phyloP scores from a whole-genome alignment of 2,797 vertebrate species.

The Astyanax mexicanus region DNA sequence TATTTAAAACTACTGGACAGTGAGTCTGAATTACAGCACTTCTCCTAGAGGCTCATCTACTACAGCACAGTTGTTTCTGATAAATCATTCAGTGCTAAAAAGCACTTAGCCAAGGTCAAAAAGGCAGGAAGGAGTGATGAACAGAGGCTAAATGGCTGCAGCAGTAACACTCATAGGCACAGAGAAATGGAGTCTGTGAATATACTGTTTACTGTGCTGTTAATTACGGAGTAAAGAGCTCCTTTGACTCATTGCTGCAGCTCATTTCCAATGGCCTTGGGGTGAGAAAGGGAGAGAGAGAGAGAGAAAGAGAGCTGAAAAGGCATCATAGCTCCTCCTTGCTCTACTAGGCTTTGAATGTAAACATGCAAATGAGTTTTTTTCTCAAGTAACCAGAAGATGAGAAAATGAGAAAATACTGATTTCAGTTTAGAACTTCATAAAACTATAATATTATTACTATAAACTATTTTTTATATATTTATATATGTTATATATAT shows the following conservation, averaged over 20 bases:
- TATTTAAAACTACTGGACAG: neutral
- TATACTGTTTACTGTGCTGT: constrained; percentile 33
- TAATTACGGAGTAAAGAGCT: constrained; percentile 39
- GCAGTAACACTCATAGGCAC: constrained; percentile 28
- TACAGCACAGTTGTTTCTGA: constrained; percentile 36
- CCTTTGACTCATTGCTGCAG: constrained; percentile 23
- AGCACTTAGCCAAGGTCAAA: constrained; percentile 55
- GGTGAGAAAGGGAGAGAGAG: neutral
- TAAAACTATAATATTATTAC: no score
- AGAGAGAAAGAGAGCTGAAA: constrained; percentile 8
- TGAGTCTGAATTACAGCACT: neutral
- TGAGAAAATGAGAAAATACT: neutral
- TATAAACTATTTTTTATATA: no score
- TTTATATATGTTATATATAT: no score
- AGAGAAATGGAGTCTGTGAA: constrained; percentile 28
- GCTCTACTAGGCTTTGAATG: neutral
- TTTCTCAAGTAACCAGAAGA: no score
- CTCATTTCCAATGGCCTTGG: constrained; percentile 29
- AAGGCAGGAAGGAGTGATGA: constrained; percentile 32
- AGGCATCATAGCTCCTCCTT: neutral
- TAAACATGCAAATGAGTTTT: constrained; percentile 8
- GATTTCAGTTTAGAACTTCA: no score
- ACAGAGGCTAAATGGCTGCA: constrained; percentile 36
- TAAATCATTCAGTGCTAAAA: constrained; percentile 50
- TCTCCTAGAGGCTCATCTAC: constrained; percentile 14